These are phyloP conservation scores for Scaptomyza reducta DNA, from an alignment of 2,888 invertebrate genomes.

Conservation along the genomic window DNA sequence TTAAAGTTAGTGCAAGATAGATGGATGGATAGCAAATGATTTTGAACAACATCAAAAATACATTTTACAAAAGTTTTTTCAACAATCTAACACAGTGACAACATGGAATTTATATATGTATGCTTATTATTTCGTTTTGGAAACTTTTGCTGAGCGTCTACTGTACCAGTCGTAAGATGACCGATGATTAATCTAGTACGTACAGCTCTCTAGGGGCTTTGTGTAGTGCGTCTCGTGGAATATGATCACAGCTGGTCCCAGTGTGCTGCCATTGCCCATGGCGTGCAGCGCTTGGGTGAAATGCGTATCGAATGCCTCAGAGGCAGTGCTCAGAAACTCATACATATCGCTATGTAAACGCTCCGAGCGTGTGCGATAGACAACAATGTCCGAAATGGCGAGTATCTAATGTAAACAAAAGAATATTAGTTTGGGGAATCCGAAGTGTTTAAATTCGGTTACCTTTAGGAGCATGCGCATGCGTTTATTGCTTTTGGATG, in stretches of 20 bases:
- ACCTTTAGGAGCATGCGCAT: constrained; percentile 90
- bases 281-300: constrained; percentile 86
- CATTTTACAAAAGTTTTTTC: too few relatives aligned
- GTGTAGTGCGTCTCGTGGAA: constrained; percentile 92
- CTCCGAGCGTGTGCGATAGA: constrained; percentile 91
- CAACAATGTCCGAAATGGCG: constrained; percentile 92
- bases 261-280: constrained; percentile 84
- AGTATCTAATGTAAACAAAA: constrained; percentile 85
- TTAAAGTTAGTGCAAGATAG: too few relatives aligned
- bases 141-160: constrained; percentile 2
- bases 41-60: too few relatives aligned
- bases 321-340: constrained; percentile 90
- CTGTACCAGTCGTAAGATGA: constrained; percentile 15
- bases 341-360: constrained; percentile 91
- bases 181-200: constrained; percentile 49
- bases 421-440: background rate
- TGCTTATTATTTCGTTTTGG: background rate
- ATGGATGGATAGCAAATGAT: background rate
- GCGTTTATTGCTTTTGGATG: constrained; percentile 79
- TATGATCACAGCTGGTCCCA: constrained; percentile 90
- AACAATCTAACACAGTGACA: background rate
- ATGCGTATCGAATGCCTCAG: constrained; percentile 89
- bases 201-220: constrained; percentile 86
- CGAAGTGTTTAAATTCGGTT: constrained; percentile 1
- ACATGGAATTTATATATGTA: background rate